These are phyloP conservation scores for Torymus texanus DNA, from an alignment of 2,888 invertebrate species.

Conservation along the genomic window DNA sequence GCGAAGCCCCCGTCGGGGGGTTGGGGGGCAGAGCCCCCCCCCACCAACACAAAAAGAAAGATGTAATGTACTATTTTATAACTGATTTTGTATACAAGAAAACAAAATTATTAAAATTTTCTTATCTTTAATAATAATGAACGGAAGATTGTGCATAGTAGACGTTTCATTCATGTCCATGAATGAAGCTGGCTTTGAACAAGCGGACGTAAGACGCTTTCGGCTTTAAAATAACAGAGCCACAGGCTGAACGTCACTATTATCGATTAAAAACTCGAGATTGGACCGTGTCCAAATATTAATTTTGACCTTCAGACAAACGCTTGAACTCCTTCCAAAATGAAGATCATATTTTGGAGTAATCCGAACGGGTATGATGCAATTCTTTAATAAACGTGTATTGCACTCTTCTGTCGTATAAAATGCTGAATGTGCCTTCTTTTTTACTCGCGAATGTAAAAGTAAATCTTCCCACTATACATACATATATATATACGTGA, in stretches of 20 bases:
- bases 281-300: constrained; percentile 47
- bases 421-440: not conserved
- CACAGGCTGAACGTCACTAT: constrained; percentile 17
- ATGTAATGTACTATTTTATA: too few relatives aligned
- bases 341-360: not conserved
- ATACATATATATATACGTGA: too few relatives aligned
- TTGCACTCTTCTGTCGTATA: constrained; percentile 10
- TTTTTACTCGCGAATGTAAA: not conserved
- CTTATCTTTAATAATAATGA: too few relatives aligned
- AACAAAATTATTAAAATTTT: too few relatives aligned
- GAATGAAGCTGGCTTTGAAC: not conserved
- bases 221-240: constrained; percentile 4
- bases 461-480: too few relatives aligned
- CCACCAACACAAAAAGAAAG: too few relatives aligned
- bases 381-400: constrained; percentile 8
- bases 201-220: not conserved
- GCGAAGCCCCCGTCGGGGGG: too few relatives aligned
- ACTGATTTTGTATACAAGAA: too few relatives aligned
- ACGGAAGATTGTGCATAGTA: too few relatives aligned
- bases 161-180: too few relatives aligned
- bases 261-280: constrained; percentile 40
- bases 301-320: constrained; percentile 41
- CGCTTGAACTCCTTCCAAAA: not conserved
- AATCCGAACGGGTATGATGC: not conserved
- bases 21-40: too few relatives aligned